These are phyloP conservation scores for Odontomachus brunneus DNA, from an alignment of 1,140 invertebrate genomes.

Conservation along the genomic window DNA sequence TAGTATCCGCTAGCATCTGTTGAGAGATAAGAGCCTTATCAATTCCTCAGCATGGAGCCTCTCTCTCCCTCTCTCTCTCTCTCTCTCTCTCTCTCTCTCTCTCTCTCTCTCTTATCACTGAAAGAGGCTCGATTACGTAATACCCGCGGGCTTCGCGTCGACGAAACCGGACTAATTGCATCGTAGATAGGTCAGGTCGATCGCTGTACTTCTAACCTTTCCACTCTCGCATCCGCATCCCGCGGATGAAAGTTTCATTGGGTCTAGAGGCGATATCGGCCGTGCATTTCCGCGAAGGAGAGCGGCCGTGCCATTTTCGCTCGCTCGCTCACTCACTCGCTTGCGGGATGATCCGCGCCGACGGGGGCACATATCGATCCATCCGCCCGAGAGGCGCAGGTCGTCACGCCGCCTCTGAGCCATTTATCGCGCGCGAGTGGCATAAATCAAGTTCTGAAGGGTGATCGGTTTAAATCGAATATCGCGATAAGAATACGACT, in stretches of 20 bases:
- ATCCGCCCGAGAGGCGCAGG: too few species aligned
- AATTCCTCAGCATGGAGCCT: slow-evolving; percentile 4
- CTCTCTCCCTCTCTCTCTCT: not conserved
- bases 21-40: slow-evolving; percentile 19
- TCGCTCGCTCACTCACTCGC: too few species aligned
- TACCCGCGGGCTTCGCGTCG: slow-evolving; percentile 1
- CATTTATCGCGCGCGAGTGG: slow-evolving; percentile 21
- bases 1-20: not conserved
- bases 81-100: too few species aligned
- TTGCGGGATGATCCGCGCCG: slow-evolving; percentile 13
- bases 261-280: slow-evolving; percentile 16
- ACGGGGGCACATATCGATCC: slow-evolving; percentile 17
- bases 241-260: slow-evolving; percentile 69
- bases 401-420: not conserved
- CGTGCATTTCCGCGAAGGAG: slow-evolving; percentile 41
- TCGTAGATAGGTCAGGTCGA: slow-evolving; percentile 58
- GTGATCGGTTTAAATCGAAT: slow-evolving; percentile 27
- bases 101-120: slow-evolving; percentile 16
- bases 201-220: slow-evolving; percentile 63
- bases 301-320: slow-evolving; percentile 27
- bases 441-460: slow-evolving; percentile 37
- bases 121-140: slow-evolving; percentile 41
- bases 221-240: slow-evolving; percentile 15
- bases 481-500: not conserved
- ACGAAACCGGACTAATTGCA: slow-evolving; percentile 55